phyloP scores from a whole-genome alignment of 2,113 vertebrate genomes.

The Indri indri region DNA sequence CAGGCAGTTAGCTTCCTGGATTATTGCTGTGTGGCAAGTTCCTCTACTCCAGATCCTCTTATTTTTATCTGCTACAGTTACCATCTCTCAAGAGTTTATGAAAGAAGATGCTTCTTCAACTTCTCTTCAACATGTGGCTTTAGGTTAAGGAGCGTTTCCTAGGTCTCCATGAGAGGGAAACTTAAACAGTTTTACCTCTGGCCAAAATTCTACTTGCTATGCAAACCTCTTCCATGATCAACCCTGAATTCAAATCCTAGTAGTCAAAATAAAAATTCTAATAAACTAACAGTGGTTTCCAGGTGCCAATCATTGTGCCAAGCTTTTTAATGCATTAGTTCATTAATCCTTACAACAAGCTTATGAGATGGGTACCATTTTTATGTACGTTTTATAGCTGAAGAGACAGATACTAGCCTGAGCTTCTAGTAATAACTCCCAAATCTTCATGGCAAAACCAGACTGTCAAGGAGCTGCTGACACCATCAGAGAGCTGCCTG shows the following conservation, averaged over 20 bases:
- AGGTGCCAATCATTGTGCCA: background rate
- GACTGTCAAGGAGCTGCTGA: background rate
- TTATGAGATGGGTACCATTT: background rate
- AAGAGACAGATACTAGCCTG: background rate
- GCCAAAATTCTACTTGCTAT: background rate
- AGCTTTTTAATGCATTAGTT: background rate
- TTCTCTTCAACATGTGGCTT: background rate
- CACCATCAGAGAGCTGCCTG: background rate
- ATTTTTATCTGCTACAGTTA: background rate
- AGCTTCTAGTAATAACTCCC: background rate
- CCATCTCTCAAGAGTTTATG: background rate
- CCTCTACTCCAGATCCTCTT: background rate
- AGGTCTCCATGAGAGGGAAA: background rate
- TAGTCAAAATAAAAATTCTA: conserved; percentile 14
- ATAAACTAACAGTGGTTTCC: background rate
- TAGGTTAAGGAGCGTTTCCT: background rate
- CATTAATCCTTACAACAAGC: background rate
- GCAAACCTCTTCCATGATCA: background rate
- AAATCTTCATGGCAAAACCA: background rate
- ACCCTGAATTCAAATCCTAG: background rate
- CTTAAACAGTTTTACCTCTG: background rate
- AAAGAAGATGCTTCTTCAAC: background rate
- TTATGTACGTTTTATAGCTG: background rate
- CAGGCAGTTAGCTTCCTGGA: conserved; percentile 2
- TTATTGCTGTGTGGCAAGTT: background rate